Evolutionary conservation across 2,797 vertebrate genomes (phyloP), one percentile per base, ranked within the genome.

Genomic region (Carcharodon carcharias): DNA sequence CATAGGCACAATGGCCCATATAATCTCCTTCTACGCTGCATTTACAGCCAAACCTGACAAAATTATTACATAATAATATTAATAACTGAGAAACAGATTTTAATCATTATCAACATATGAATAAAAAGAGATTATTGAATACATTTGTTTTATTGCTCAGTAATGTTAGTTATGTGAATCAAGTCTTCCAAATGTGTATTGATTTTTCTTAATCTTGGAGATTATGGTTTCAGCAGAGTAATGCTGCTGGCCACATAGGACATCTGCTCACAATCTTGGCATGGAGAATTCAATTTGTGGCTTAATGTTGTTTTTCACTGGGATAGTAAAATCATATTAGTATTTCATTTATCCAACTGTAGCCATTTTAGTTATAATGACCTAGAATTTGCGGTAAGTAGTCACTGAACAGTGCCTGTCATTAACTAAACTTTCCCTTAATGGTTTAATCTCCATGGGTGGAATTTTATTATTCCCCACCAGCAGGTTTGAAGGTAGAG

Each of bases 61-160:
- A 50, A 7, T 85, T 21, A 45, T 5, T 5, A 23, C 18, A 85
- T 85, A 23, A 23, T n/a, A 80, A 69, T 73, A 35, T 73, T 45
- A 45, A 85, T 45, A 85, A 85, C 80, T 85, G 40, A 50, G 80
- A 85, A 82, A 82, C 80, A 45, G n/a, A 85, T 91, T 91, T 61
- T 31, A 56, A 56, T n/a, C 11, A 61, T 61, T 58, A 91, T 91
- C 88, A 61, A 61, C 28, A 91, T 91, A n/a, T 35, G 56, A 35
- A 1, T 28, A 77, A 77, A 77, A 35, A 45, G 56, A 58, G 28
- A 91, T 61, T 14, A 91, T 5, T 16, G 88, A 85, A 85, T 85
- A 50, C 18, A 21, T 61, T 45, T 50, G 80, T 18, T 91, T 56
- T 91, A 91, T 56, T 18, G 58, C 5, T 2, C 28, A 35, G 14